Conservation (phyloP, 2,797 vertebrate species). For the Bradypus variegatus region DNA sequence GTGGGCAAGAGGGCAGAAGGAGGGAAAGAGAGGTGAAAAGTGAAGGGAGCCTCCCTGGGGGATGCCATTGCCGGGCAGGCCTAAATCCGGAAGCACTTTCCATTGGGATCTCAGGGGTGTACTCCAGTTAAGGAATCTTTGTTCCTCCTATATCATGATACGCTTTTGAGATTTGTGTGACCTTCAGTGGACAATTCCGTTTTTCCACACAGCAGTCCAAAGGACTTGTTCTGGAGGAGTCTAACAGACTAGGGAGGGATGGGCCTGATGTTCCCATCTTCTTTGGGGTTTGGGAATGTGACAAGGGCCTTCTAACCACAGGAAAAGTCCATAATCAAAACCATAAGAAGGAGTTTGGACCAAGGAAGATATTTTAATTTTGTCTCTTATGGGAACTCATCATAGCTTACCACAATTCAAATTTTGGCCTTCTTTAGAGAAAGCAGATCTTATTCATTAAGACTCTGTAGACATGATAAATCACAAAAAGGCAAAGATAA, state of each 20-base stretch:
- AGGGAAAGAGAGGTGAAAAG: neutral
- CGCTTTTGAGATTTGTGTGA: neutral
- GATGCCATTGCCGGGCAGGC: neutral
- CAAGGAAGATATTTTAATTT: neutral
- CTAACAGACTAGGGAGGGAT: neutral
- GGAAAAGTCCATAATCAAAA: neutral
- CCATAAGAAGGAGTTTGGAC: neutral
- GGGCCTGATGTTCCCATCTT: neutral
- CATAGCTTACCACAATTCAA: neutral
- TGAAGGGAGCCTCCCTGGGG: neutral
- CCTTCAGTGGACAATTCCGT: neutral
- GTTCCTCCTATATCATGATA: neutral
- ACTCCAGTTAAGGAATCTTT: neutral
- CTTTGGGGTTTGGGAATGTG: neutral
- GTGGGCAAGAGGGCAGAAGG: neutral
- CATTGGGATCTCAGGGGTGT: neutral
- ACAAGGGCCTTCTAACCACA: neutral
- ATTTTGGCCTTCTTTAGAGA: neutral
- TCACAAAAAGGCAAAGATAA: conserved; percentile 2
- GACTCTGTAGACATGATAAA: neutral
- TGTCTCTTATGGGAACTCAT: neutral
- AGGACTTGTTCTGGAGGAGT: neutral
- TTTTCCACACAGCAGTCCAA: neutral
- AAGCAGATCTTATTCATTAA: conserved; percentile 23
- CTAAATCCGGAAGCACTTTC: neutral